Conservation (phyloP, 2,888 invertebrate genomes). For the Hoplodrina blanda region DNA sequence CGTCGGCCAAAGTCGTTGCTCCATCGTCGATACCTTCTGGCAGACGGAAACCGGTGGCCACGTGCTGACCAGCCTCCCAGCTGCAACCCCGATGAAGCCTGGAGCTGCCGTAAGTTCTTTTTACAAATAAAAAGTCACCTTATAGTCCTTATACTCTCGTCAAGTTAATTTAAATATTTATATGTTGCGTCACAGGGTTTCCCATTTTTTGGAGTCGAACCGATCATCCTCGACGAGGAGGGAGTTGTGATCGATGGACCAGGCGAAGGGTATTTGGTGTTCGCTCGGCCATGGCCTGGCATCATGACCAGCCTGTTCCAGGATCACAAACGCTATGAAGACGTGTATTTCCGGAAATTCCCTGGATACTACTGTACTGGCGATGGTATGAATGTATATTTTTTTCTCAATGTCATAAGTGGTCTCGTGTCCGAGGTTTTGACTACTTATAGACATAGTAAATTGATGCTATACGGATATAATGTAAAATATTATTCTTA, state of each 20-base stretch:
- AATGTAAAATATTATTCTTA: conserved; percentile 30
- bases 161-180: background rate
- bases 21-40: conserved; percentile 99
- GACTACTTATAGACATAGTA: background rate
- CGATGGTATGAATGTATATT: conserved; percentile 93
- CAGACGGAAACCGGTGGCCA: conserved; percentile 99
- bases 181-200: conserved; percentile 92
- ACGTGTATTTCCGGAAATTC: conserved; percentile 98
- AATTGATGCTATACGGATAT: background rate
- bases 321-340: conserved; percentile 97
- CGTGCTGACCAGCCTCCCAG: conserved; percentile 98
- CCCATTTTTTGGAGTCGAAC: conserved; percentile 99
- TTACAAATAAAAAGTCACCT: background rate
- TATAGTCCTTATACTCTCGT: background rate
- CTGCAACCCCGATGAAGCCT: conserved; percentile 99
- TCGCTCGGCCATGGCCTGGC: conserved; percentile 99
- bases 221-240: conserved; percentile 96
- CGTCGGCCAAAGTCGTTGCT: conserved; percentile 95
- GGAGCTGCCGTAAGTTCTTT: conserved; percentile 96
- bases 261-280: conserved; percentile 98
- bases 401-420: background rate
- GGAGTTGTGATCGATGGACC: conserved; percentile 96
- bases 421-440: too few relatives aligned
- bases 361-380: conserved; percentile 99
- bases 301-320: conserved; percentile 98